A percentile compares a stretch with the other conserved stretches of the same genome.
phyloP scores from a whole-genome alignment of 23 tunicate genomes.

The Styela plicata region DNA sequence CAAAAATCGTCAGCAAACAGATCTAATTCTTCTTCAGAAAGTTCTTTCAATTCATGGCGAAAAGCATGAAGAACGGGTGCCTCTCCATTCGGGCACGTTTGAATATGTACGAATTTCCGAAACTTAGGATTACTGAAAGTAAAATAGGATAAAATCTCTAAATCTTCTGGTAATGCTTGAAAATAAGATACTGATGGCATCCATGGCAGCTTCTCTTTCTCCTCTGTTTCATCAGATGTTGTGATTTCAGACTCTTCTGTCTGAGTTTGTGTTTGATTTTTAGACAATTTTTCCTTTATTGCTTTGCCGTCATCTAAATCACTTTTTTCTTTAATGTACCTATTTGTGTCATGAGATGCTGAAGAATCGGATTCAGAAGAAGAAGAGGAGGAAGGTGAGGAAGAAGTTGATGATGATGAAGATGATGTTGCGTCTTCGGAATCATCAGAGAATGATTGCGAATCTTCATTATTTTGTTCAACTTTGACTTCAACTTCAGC shows the following conservation, averaged over 20 bases:
- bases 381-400: slow-evolving; percentile 14
- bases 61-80: slow-evolving; percentile 88
- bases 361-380: slow-evolving; percentile 18
- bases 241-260: background rate
- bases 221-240: background rate
- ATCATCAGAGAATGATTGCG: background rate
- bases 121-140: slow-evolving; percentile 59
- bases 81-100: slow-evolving; percentile 88
- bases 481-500: background rate
- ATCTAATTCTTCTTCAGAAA: slow-evolving; percentile 46
- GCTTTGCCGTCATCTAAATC: background rate
- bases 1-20: slow-evolving; percentile 82
- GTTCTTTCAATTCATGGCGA: slow-evolving; percentile 64
- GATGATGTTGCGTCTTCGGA: slow-evolving; percentile 18
- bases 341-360: slow-evolving; percentile 7
- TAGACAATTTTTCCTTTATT: background rate
- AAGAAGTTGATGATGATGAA: slow-evolving; percentile 1
- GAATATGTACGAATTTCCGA: slow-evolving; percentile 66
- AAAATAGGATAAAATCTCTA: slow-evolving; percentile 54
- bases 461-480: background rate
- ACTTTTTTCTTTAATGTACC: background rate
- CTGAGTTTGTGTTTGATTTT: background rate
- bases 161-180: slow-evolving; percentile 72
- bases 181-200: slow-evolving; percentile 23
- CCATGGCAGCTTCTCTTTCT: slow-evolving; percentile 4